phyloP scores from a whole-genome alignment of 2,888 invertebrate species.

The Drosophila cracens region DNA sequence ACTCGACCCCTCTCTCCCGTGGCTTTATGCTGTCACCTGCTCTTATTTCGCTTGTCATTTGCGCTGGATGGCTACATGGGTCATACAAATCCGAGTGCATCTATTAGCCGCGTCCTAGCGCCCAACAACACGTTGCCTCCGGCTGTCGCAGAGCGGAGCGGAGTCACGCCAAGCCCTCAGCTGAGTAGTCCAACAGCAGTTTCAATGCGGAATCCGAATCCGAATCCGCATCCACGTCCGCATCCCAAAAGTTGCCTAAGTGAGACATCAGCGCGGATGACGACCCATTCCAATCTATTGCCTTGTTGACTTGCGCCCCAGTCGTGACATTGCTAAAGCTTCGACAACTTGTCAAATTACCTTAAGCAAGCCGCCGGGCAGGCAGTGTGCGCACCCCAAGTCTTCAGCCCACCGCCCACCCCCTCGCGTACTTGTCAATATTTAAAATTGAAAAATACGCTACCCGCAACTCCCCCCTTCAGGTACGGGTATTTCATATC shows the following conservation, averaged over 20 bases:
- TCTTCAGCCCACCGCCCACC: slow-evolving; percentile 3
- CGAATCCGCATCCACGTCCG: neutral
- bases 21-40: slow-evolving; percentile 19
- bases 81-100: slow-evolving; percentile 67
- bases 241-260: slow-evolving; percentile 30
- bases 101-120: slow-evolving; percentile 64
- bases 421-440: slow-evolving; percentile 55
- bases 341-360: slow-evolving; percentile 80
- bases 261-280: slow-evolving; percentile 41
- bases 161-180: neutral
- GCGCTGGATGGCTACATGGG: slow-evolving; percentile 31
- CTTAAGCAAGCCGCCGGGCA: slow-evolving; percentile 69
- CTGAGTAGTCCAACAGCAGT: neutral
- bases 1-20: neutral
- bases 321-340: slow-evolving; percentile 72
- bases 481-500: slow-evolving; percentile 69
- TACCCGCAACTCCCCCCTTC: slow-evolving; percentile 12
- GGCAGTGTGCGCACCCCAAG: slow-evolving; percentile 27
- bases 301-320: slow-evolving; percentile 61
- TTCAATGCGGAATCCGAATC: slow-evolving; percentile 19
- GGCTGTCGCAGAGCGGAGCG: slow-evolving; percentile 16
- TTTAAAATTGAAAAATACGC: slow-evolving; percentile 72
- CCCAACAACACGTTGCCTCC: slow-evolving; percentile 59
- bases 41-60: slow-evolving; percentile 63
- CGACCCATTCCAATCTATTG: slow-evolving; percentile 17